Conservation (phyloP, 2,888 invertebrate genomes). For the Oasisia sp. region DNA sequence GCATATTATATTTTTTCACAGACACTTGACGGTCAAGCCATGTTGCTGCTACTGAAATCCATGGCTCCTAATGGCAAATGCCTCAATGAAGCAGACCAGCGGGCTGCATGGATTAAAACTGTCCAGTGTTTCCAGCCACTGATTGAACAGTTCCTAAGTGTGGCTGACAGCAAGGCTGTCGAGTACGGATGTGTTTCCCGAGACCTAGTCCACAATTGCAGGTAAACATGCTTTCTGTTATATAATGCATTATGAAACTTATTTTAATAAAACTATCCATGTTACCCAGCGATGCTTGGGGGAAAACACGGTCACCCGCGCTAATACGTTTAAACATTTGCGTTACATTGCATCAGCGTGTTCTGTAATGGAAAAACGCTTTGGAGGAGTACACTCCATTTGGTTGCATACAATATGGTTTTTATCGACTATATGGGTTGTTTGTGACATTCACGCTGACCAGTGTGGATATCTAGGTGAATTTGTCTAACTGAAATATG, state of each 20-base stretch:
- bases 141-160: constrained; percentile 41
- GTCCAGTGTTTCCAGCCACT: constrained; percentile 45
- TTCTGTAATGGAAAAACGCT: too few species aligned
- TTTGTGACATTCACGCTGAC: too few species aligned
- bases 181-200: background rate
- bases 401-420: too few species aligned
- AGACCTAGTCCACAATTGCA: background rate
- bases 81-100: constrained; percentile 36
- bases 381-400: too few species aligned
- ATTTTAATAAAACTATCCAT: too few species aligned
- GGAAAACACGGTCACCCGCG: too few species aligned
- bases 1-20: constrained; percentile 24
- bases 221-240: background rate
- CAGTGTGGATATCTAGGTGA: too few species aligned
- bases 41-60: constrained; percentile 42
- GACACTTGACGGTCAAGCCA: constrained; percentile 42
- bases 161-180: background rate
- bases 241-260: background rate
- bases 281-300: too few species aligned
- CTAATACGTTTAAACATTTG: too few species aligned
- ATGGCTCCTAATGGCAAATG: constrained; percentile 41
- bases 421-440: too few species aligned
- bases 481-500: too few species aligned
- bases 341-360: too few species aligned
- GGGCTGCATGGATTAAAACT: constrained; percentile 44